These are phyloP conservation scores for Panurus biarmicus DNA, from an alignment of 2,113 vertebrate species.

Conservation along the genomic window DNA sequence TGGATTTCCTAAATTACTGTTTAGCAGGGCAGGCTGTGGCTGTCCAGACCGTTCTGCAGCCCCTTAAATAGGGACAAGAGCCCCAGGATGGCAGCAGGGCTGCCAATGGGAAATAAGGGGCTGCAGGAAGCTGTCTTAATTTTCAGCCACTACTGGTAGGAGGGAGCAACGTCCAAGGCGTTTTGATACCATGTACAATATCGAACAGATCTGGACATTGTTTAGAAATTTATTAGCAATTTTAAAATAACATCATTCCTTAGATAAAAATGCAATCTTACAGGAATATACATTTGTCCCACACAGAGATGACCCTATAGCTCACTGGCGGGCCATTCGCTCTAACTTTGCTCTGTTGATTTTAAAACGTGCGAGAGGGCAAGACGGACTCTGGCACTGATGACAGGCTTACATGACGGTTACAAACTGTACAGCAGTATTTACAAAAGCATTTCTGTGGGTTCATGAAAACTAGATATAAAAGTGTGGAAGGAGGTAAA, in stretches of 20 bases:
- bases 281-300: constrained; percentile 98
- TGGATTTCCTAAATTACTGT: neutral
- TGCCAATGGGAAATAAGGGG: neutral
- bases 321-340: constrained; percentile 62
- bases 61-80: neutral
- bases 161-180: constrained; percentile 3
- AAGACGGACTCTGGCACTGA: constrained; percentile 89
- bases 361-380: constrained; percentile 89
- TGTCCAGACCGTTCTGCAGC: neutral
- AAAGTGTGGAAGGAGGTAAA: constrained; percentile 45
- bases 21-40: neutral
- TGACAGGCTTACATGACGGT: constrained; percentile 85
- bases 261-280: constrained; percentile 99
- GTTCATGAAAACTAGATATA: constrained; percentile 69
- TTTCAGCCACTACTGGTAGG: neutral
- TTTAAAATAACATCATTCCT: constrained; percentile 99
- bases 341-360: constrained; percentile 71
- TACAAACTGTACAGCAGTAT: constrained; percentile 92
- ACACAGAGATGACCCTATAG: constrained; percentile 75
- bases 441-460: constrained; percentile 73
- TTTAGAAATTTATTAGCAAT: constrained; percentile 98
- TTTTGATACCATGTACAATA: constrained; percentile 76
- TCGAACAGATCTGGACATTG: constrained; percentile 61
- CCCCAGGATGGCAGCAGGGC: accelerated
- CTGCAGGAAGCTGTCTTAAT: neutral